These are phyloP conservation scores for Grus americana DNA, from an alignment of 2,113 vertebrate species.

Conservation along the genomic window DNA sequence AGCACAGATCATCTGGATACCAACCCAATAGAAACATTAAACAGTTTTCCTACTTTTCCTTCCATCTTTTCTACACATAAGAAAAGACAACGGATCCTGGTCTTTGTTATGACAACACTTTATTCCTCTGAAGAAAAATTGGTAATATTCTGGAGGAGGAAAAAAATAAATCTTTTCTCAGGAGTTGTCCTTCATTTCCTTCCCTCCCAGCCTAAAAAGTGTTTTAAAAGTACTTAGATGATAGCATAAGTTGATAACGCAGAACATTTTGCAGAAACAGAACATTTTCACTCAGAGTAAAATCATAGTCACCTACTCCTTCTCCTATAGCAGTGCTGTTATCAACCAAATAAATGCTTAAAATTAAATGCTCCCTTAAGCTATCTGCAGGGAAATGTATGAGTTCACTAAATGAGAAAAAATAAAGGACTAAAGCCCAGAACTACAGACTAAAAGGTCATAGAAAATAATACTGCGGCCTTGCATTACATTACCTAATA, in stretches of 20 bases:
- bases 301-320: constrained; percentile 21
- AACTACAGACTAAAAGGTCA: not conserved
- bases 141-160: not conserved
- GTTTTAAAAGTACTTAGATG: not conserved
- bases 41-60: not conserved
- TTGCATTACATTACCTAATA: not conserved
- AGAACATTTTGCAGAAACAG: not conserved
- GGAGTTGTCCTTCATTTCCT: not conserved
- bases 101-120: not conserved
- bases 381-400: not conserved
- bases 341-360: constrained; percentile 22
- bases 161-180: not conserved
- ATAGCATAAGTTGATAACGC: not conserved
- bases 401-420: not conserved
- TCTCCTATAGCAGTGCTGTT: not conserved
- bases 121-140: not conserved
- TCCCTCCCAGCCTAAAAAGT: not conserved
- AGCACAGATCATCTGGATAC: not conserved
- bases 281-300: constrained; percentile 17
- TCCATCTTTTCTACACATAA: not conserved
- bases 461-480: not conserved
- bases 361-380: constrained; percentile 46
- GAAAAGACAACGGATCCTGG: not conserved
- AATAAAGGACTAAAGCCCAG: not conserved
- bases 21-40: not conserved